These are phyloP conservation scores for Willisornis vidua DNA, from an alignment of 2,113 vertebrate genomes.

Conservation along the genomic window DNA sequence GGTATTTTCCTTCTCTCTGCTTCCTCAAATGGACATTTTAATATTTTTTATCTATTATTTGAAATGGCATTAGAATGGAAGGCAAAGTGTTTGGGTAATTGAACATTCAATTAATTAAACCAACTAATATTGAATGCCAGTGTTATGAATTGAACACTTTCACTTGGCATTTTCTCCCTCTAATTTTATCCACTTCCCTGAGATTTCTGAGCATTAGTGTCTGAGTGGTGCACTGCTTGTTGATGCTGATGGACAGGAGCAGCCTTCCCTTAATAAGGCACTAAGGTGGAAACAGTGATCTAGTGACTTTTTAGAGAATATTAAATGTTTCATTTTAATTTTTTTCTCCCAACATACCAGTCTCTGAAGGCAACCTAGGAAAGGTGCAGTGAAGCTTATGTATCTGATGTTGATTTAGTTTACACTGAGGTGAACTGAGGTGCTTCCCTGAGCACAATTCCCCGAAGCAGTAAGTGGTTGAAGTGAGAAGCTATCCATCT, in stretches of 20 bases:
- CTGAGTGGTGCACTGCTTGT: not conserved
- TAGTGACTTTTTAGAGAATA: not conserved
- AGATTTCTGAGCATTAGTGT: conserved; percentile 11
- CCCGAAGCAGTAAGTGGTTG: not conserved
- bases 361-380: not conserved
- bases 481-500: not conserved
- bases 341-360: not conserved
- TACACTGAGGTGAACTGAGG: not conserved
- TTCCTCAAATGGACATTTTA: not conserved
- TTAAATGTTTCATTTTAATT: conserved; percentile 17
- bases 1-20: not conserved
- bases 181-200: not conserved
- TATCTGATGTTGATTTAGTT: not conserved
- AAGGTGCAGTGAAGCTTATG: not conserved
- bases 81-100: not conserved
- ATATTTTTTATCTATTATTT: not conserved
- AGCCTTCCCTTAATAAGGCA: conserved; percentile 7
- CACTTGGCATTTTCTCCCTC: not conserved
- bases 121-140: not conserved
- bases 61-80: not conserved
- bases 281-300: not conserved
- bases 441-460: not conserved
- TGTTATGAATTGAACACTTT: not conserved
- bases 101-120: conserved; percentile 38
- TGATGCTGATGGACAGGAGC: not conserved